phyloP scores from a whole-genome alignment of 2,797 vertebrate species.

The Phoeniculus purpureus region DNA sequence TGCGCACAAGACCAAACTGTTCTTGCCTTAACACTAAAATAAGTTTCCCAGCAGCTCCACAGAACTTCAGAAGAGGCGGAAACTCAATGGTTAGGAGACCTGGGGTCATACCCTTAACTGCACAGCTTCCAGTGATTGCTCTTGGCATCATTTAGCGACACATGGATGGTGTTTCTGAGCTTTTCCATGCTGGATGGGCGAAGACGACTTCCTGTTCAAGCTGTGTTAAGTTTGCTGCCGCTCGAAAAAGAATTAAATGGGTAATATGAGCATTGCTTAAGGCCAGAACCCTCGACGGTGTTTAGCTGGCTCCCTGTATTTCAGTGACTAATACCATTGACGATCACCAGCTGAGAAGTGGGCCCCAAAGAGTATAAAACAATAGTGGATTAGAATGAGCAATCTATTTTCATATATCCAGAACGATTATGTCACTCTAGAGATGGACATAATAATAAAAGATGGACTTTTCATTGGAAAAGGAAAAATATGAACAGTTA shows the following conservation, averaged over 20 bases:
- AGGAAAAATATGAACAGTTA: background rate
- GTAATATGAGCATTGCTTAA: background rate
- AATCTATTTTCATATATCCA: slow-evolving; percentile 69
- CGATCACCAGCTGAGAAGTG: slow-evolving; percentile 34
- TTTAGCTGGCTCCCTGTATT: slow-evolving; percentile 23
- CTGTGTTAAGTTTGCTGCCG: background rate
- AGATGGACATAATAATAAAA: no score
- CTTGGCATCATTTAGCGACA: background rate
- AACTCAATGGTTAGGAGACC: background rate
- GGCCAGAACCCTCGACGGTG: background rate
- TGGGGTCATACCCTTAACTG: background rate
- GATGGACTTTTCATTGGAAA: slow-evolving; percentile 42
- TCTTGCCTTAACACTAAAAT: background rate
- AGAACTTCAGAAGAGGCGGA: background rate
- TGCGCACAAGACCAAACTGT: background rate
- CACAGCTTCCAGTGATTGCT: background rate
- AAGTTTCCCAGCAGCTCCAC: background rate
- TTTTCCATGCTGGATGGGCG: background rate
- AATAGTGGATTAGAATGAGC: slow-evolving; percentile 51
- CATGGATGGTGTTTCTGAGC: background rate
- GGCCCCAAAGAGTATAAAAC: slow-evolving; percentile 51
- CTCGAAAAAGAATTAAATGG: background rate
- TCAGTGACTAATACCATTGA: slow-evolving; percentile 37
- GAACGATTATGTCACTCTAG: slow-evolving; percentile 57
- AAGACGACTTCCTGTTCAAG: background rate